phyloP scores from a whole-genome alignment of 2,888 invertebrate species.

The Hydrotaea cyrtoneurina region DNA sequence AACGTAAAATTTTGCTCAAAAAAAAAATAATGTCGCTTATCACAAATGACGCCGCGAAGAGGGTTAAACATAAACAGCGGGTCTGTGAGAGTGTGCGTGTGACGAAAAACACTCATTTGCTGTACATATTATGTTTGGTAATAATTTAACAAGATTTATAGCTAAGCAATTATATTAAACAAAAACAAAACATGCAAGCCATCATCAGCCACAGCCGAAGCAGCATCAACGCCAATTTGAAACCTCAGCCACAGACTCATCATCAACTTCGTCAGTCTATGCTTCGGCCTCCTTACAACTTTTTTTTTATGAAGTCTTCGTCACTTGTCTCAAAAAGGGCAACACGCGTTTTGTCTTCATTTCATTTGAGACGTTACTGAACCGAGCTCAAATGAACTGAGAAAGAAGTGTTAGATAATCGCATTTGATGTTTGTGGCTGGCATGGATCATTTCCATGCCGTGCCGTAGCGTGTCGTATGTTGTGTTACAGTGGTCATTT shows the following conservation, averaged over 20 bases:
- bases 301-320: no score
- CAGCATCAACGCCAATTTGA: not conserved
- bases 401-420: conserved; percentile 18
- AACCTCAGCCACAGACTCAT: not conserved
- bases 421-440: not conserved
- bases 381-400: not conserved
- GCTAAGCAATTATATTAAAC: conserved; percentile 28
- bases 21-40: no score
- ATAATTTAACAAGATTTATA: conserved; percentile 51
- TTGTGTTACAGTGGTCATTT: not conserved
- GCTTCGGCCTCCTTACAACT: not conserved
- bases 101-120: not conserved
- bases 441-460: not conserved
- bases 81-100: not conserved
- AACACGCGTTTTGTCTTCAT: conserved; percentile 8
- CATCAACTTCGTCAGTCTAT: not conserved
- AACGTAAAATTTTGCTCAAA: no score
- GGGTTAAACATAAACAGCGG: not conserved
- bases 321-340: conserved; percentile 17
- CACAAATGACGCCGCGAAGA: not conserved
- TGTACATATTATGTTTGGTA: conserved; percentile 8
- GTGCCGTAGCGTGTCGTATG: not conserved
- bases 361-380: not conserved
- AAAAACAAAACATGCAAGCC: conserved; percentile 22
- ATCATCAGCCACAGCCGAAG: not conserved